Percentiles rank a stretch among this genome's conserved stretches.
phyloP scores from a whole-genome alignment of 1,140 invertebrate genomes.

The Lutraria rhynchaena region DNA sequence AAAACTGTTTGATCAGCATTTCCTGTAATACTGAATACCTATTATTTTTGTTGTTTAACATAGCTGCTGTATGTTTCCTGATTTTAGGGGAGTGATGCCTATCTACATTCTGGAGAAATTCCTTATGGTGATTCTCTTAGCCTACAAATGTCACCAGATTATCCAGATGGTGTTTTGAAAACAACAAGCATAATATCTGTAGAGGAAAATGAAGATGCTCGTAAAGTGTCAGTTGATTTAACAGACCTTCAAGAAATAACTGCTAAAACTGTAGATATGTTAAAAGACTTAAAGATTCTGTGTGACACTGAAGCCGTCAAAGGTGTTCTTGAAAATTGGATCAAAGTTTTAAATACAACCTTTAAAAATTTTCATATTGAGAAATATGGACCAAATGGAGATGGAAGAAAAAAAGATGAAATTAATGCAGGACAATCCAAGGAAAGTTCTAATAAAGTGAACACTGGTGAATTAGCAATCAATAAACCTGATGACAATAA shows the following conservation, averaged over 20 bases:
- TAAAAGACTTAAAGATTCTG: constrained; percentile 22
- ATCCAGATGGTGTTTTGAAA: not conserved
- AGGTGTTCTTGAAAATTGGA: constrained; percentile 30
- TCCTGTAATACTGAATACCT: too few species aligned
- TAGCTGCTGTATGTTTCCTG: not conserved
- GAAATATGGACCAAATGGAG: not conserved
- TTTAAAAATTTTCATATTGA: constrained; percentile 33
- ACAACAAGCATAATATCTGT: not conserved
- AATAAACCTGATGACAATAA: not conserved
- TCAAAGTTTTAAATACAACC: constrained; percentile 50
- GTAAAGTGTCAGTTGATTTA: constrained; percentile 10
- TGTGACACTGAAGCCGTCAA: constrained; percentile 14
- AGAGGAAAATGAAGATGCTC: not conserved
- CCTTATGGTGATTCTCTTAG: not conserved
- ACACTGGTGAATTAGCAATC: too few species aligned
- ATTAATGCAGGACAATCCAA: not conserved
- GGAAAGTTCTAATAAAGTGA: not conserved
- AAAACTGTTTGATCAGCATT: too few species aligned
- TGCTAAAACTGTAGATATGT: not conserved
- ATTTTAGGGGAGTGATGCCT: constrained; percentile 31
- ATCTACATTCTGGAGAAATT: constrained; percentile 11
- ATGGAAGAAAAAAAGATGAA: not conserved
- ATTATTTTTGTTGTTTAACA: not conserved
- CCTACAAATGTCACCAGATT: not conserved
- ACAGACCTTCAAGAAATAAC: constrained; percentile 22